These are phyloP conservation scores for Sebastes baramenuke DNA, from an alignment of 2,797 vertebrate species.

Conservation along the genomic window DNA sequence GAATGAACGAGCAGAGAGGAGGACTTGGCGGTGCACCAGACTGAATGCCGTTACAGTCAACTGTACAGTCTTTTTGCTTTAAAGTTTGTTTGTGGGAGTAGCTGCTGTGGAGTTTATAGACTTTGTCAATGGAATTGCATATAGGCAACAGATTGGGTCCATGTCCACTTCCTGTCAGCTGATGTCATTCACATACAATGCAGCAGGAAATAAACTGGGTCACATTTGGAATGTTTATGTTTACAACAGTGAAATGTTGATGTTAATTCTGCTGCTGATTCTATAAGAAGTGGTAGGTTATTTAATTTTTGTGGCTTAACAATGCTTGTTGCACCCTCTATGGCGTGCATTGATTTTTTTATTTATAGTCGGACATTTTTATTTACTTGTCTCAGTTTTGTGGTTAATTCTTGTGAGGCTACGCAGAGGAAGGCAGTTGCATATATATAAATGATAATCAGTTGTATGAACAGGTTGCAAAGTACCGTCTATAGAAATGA, in stretches of 20 bases:
- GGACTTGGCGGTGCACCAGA: background rate
- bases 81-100: background rate
- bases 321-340: background rate
- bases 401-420: background rate
- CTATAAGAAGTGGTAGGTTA: too few relatives aligned
- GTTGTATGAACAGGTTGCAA: background rate
- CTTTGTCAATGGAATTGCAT: too few relatives aligned
- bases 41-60: background rate
- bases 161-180: too few relatives aligned
- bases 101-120: background rate
- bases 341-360: background rate
- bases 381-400: background rate
- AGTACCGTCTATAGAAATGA: background rate
- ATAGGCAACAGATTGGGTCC: too few relatives aligned
- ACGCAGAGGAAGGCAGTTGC: background rate
- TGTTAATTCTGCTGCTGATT: too few relatives aligned
- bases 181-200: too few relatives aligned
- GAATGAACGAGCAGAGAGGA: background rate
- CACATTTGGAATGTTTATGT: too few relatives aligned
- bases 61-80: background rate
- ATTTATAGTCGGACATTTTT: background rate
- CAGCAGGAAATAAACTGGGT: too few relatives aligned
- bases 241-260: too few relatives aligned
- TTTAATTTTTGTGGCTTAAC: too few relatives aligned
- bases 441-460: background rate